Evolutionary conservation across 2,888 invertebrate species (phyloP), one percentile per base, ranked within the genome.

Genomic region (Nephrotoma flavescens): DNA sequence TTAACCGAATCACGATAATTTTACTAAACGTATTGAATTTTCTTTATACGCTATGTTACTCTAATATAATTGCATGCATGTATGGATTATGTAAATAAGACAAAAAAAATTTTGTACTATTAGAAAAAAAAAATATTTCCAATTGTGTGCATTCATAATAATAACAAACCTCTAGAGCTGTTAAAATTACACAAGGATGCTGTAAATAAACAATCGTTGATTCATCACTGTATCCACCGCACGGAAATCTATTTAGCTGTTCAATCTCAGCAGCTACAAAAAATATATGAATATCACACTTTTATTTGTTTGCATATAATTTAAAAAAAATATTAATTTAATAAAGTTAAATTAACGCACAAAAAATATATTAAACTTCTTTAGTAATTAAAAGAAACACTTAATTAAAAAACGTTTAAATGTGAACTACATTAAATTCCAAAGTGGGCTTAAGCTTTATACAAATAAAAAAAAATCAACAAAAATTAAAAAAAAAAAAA

Each of bases 121-220:
- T 71, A 71, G 71, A 57, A 19, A 83, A 83, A 83, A 84, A 84
- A 42, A 84, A 12, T 84, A 71, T 9, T 31, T 71, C 71, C 31
- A 71, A 19, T 31, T 71, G 31, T 71, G 31, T 71, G 19, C 71
- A 71, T 71, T 84, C 84, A 84, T 42, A 84, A 42, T 15, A 41
- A 84, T 19, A 85, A 89, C 90, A 91, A 90, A 93, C 94, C 93
- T 97, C 97, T 89, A 97, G 92, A 87, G 97, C 97, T 88, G 96
- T 96, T 89, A 97, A 93, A 90, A 97, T 96, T 88, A 96, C 96
- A 92, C 96, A 96, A 89, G 96, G 96, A 93, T 97, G 96, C 92
- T 96, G 96, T 90, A 96, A 93, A 92, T 96, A 97, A 89, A 96
- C 96, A 91, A 96, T 96, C 87, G 96, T 96, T 87, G 95, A 96